Evolutionary conservation across 2,113 vertebrate genomes (phyloP), one percentile per base, ranked within the genome.

Genomic region (Hemibagrus wyckioides): DNA sequence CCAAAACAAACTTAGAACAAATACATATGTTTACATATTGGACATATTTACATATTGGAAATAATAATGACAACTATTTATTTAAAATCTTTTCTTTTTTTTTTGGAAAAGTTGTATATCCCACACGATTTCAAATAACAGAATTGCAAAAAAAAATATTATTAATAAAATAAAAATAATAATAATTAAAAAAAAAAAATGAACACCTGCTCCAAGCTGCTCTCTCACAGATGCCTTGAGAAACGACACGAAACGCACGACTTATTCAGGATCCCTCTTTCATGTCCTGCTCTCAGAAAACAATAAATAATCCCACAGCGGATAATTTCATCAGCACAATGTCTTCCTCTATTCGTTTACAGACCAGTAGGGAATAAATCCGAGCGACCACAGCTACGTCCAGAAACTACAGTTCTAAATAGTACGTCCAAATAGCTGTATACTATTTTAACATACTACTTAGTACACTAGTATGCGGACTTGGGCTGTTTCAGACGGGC

Each of bases 41-140:
- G 95, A 97, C 96, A 97, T 97, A 97, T 97, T 97, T 97, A 97
- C 97, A 97, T 93, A 92, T 94, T 91, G 93, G 95, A 95, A 95
- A 95, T 95, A 94, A 95, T 95, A 93, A 94, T 95, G 94, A 94
- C 94, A 94, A 94, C 93, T 94, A 94, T 95, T 95, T 95, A 93
- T 94, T 94, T 95, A 94, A 95, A 95, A 95, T 94, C 92, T 94
- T 94, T 94, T 93, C 93, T 87, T 90, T 87, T 84, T 50, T 77
- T 79, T 90, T 87, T 91, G 90, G 67, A 88, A 92, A 88, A 76
- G 85, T 89, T 86, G 82, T 90, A 88, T 89, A 89, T 88, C 87
- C 85, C 86, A 88, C 88, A 88, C 87, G 39, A 67, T 90, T 85
- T 86, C 87, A 90, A 90, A 90, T 88, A 88, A 88, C 89, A 86